These are phyloP conservation scores for Callosobruchus maculatus DNA, from an alignment of 2,888 invertebrate species.

Conservation along the genomic window DNA sequence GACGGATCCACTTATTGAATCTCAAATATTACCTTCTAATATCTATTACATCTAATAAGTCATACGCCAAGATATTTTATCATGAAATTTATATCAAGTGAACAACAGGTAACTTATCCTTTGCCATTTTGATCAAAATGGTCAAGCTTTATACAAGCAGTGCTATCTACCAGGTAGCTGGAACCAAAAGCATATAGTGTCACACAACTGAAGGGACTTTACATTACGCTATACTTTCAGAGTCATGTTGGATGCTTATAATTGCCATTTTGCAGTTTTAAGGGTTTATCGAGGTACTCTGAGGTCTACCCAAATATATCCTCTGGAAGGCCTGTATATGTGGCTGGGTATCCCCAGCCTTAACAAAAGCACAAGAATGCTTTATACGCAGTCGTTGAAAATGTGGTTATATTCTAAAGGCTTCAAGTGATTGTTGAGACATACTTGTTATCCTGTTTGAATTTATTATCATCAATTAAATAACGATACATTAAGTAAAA, in stretches of 20 bases:
- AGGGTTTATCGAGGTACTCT: constrained; percentile 61
- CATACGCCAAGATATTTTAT: too few relatives aligned
- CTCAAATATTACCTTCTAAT: too few relatives aligned
- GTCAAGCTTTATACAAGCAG: constrained; percentile 31
- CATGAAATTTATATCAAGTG: too few relatives aligned
- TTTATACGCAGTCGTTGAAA: constrained; percentile 42
- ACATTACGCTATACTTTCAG: constrained; percentile 65
- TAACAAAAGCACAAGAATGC: constrained; percentile 56
- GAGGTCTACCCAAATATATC: constrained; percentile 50
- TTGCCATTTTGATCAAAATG: constrained; percentile 38
- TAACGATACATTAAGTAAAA: background rate
- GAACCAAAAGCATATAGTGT: constrained; percentile 55
- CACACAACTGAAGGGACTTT: constrained; percentile 56
- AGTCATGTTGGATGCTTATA: constrained; percentile 73
- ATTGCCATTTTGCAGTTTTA: constrained; percentile 66
- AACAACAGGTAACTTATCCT: too few relatives aligned
- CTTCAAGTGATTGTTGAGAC: constrained; percentile 9
- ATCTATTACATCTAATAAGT: too few relatives aligned
- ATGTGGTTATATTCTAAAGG: constrained; percentile 29
- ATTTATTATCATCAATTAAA: too few relatives aligned
- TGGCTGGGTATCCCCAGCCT: constrained; percentile 61
- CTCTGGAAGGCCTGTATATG: constrained; percentile 58
- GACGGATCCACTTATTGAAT: too few relatives aligned
- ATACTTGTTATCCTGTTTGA: too few relatives aligned
- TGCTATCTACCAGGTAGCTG: constrained; percentile 37